Percentiles rank a stretch among this genome's conserved stretches.
phyloP scores from a whole-genome alignment of 2,797 vertebrate genomes.

The Hippopotamyrus pictus region DNA sequence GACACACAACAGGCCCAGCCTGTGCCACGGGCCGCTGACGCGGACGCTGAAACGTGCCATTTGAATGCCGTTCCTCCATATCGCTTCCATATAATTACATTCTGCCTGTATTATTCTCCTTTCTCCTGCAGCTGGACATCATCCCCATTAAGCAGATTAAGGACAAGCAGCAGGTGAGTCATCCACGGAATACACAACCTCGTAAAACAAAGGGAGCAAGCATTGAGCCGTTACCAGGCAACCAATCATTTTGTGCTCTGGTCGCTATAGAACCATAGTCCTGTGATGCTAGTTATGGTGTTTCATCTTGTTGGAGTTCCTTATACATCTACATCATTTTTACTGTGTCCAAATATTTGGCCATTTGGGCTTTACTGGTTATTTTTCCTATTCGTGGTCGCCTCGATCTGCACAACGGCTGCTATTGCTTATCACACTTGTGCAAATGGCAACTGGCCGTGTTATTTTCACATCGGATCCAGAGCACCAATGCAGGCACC shows the following conservation, averaged over 20 bases:
- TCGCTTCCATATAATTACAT: neutral
- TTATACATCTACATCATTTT: neutral
- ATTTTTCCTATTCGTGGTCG: neutral
- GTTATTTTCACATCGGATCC: neutral
- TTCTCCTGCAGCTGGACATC: slow-evolving; percentile 20
- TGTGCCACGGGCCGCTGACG: neutral
- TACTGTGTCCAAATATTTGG: slow-evolving; percentile 1
- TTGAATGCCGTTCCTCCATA: neutral
- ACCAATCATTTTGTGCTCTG: slow-evolving; percentile 45
- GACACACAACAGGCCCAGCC: neutral
- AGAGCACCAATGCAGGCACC: neutral
- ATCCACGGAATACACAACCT: slow-evolving; percentile 32
- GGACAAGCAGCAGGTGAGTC: slow-evolving; percentile 50
- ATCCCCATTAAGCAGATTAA: slow-evolving; percentile 37
- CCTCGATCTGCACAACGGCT: neutral
- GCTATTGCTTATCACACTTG: neutral
- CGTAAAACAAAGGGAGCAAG: slow-evolving; percentile 15
- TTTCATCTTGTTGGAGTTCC: neutral
- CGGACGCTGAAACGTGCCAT: neutral
- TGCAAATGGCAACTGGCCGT: neutral
- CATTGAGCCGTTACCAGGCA: slow-evolving; percentile 53
- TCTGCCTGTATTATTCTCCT: slow-evolving; percentile 4
- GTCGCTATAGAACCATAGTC: slow-evolving; percentile 53
- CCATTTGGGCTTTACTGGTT: neutral
- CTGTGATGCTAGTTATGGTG: neutral